Base-by-base conservation (phyloP, 1,140 invertebrate genomes). In the Chlorops oryzae region DNA sequence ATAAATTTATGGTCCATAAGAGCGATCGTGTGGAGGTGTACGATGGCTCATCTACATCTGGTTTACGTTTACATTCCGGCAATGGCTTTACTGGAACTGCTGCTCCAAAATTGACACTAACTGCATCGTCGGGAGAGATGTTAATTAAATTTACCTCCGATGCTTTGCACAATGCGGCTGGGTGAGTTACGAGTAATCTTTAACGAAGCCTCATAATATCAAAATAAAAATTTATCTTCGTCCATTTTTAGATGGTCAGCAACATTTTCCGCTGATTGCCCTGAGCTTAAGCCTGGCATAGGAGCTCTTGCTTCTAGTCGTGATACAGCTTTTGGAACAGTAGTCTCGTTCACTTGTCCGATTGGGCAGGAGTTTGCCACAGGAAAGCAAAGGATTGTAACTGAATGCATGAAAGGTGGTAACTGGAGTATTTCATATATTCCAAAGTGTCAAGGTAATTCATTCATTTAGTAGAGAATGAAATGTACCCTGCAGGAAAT, bases 351-450 rank as follows among this genome's bases (percentile, higher is more conserved):
- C 64, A 88, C 89, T 7, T 97, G 94, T 73, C 92, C 92, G 1
- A 78, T 86, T 62, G 94, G 94, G 25, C 91, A 95, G 76, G 92
- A 96, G 75, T 96, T 97, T 72, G 87, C 90, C 17, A 96, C 90
- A 46, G 92, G 91, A 56, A 88, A 88, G 69, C 75, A 81, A 38
- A 82, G 85, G 62, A 86, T 95, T 54, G 83, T 84, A 5, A 92
- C 90, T 2, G 82, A 88, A 73, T 96, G 92, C 77, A 72, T 86
- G 58, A 85, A 84, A 57, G 89, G 92, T 60, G 94, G 94, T 45
- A 88, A 91, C 65, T 97, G 94, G 94, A 93, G 90, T 13, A 81
- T 89, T 20, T 85, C 82, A 27, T 92, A 92, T 65, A 93, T 97
- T 65, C 93, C 94, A 4, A 86, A 87, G 67, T 98, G 94, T 75